These are phyloP conservation scores for Callocephalon fimbriatum DNA, from an alignment of 2,113 vertebrate genomes.

Conservation along the genomic window DNA sequence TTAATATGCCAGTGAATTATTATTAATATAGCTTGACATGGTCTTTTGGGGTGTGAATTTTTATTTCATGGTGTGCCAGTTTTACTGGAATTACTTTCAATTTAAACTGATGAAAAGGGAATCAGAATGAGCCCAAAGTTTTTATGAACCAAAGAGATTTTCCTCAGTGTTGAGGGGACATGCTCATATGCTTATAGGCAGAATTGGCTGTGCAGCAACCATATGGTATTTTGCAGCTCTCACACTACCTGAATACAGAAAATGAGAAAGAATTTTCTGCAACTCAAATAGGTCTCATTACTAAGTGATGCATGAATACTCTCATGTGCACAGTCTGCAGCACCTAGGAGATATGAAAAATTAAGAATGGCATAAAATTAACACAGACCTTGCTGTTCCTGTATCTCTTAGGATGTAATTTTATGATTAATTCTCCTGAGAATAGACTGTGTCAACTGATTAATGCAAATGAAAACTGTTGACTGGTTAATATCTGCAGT, in stretches of 20 bases:
- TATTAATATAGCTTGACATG: background rate
- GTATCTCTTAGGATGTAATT: conserved; percentile 47
- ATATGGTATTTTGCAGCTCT: conserved; percentile 10
- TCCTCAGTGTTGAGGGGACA: background rate
- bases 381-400: conserved; percentile 43
- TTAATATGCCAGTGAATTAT: background rate
- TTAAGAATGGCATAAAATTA: conserved; percentile 67
- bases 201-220: background rate
- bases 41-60: background rate
- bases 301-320: conserved; percentile 39
- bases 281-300: conserved; percentile 26
- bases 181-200: background rate
- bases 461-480: conserved; percentile 42
- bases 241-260: background rate
- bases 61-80: background rate
- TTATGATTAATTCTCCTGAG: conserved; percentile 31
- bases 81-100: background rate
- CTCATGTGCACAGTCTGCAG: background rate
- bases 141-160: background rate
- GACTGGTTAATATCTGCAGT: background rate
- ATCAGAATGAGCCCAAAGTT: background rate
- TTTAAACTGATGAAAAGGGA: background rate
- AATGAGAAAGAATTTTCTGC: conserved; percentile 18
- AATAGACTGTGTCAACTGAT: conserved; percentile 31
- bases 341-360: conserved; percentile 45